Conservation (phyloP, 1,140 invertebrate genomes). For the Monochamus saltuarius region DNA sequence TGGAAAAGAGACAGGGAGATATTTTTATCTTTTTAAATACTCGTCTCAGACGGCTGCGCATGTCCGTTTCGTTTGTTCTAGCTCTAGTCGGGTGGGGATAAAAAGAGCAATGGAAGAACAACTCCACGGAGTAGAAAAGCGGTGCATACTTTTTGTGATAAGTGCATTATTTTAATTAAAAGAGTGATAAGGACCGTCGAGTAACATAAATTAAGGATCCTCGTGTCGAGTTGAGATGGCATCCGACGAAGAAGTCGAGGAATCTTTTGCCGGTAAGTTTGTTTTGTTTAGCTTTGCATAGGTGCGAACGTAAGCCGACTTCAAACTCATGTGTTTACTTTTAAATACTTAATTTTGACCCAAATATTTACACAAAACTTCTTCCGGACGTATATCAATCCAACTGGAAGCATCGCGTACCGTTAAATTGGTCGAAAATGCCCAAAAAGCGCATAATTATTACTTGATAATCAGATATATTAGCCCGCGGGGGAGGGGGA, state of each 20-base stretch:
- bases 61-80: too few species aligned
- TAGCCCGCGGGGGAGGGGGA: constrained; percentile 39
- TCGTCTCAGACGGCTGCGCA: too few species aligned
- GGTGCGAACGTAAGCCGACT: constrained; percentile 35
- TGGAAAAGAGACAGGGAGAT: too few species aligned
- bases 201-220: background rate
- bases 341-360: constrained; percentile 17
- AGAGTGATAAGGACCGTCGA: constrained; percentile 5
- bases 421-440: background rate
- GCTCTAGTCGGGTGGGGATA: constrained; percentile 7
- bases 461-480: constrained; percentile 43
- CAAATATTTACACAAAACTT: constrained; percentile 13
- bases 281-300: constrained; percentile 35
- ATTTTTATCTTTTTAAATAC: too few species aligned
- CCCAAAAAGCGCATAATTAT: constrained; percentile 33
- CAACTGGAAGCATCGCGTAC: background rate
- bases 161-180: constrained; percentile 21
- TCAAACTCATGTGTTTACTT: constrained; percentile 32
- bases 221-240: constrained; percentile 57
- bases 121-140: constrained; percentile 22
- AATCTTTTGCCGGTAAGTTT: constrained; percentile 74
- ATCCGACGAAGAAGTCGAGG: constrained; percentile 76
- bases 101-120: constrained; percentile 26
- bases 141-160: constrained; percentile 21
- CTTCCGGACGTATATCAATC: background rate